Percentiles rank a stretch among this genome's conserved stretches.
These are phyloP conservation scores for Petromus typicus DNA, from an alignment of 2,113 vertebrate species.

Conservation along the genomic window DNA sequence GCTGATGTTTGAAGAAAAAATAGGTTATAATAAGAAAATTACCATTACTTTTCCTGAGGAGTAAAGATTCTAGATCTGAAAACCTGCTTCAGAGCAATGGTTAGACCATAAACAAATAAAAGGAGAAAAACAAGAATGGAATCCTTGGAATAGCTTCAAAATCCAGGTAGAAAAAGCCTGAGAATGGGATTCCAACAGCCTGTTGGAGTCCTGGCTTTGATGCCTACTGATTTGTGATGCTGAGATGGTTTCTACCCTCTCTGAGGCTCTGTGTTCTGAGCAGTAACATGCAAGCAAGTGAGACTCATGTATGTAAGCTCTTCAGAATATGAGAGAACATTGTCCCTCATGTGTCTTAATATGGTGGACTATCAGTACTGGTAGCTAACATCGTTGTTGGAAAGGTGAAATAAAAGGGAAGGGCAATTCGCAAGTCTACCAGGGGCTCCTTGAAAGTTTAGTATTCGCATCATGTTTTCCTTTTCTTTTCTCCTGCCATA, in stretches of 20 bases:
- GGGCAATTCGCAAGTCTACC: neutral
- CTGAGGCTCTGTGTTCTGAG: neutral
- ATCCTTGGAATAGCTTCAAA: neutral
- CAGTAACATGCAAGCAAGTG: neutral
- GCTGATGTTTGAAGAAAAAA: slow-evolving; percentile 51
- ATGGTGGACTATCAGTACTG: neutral
- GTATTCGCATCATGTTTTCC: neutral
- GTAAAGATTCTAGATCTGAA: neutral
- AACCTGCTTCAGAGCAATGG: slow-evolving; percentile 45
- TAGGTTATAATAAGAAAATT: neutral
- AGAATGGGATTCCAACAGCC: neutral
- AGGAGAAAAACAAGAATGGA: neutral
- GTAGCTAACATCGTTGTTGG: neutral
- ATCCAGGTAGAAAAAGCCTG: neutral
- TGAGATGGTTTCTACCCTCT: neutral
- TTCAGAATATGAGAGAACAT: neutral
- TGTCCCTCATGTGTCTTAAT: neutral
- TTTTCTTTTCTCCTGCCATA: neutral
- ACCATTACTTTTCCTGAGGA: neutral
- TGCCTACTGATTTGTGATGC: neutral
- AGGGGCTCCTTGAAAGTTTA: neutral
- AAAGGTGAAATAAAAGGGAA: neutral
- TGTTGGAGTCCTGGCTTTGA: neutral
- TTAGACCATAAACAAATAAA: slow-evolving; percentile 30
- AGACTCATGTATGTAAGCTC: neutral